Evolutionary conservation across 2,888 invertebrate species (phyloP), one percentile per base, ranked within the genome.

Genomic region (Morpho deidamia): DNA sequence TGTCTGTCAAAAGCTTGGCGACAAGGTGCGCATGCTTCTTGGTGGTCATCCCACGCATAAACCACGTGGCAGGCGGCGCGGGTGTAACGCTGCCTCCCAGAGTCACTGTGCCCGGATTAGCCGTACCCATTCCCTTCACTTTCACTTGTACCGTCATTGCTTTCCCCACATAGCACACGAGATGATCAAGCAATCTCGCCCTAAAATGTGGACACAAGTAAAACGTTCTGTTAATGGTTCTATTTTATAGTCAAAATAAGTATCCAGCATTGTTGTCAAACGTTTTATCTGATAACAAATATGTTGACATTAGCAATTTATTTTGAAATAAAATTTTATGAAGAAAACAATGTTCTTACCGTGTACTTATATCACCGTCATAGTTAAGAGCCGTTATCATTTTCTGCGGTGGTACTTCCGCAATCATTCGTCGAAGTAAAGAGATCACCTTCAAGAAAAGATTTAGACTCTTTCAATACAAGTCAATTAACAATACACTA

Each of bases 111-210:
- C 65, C 67, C 0, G 79, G 72, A 2, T 68, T 74, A 5, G 81
- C 72, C 0, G 83, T 78, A 3, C 75, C 71, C 0, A 68, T 61
- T 0, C 88, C 88, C 56, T 88, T 88, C 48, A 85, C 92, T 83
- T 97, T 97, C 12, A 97, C 94, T 83, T 98, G 98, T 1, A 98
- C 93, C 2, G 95, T 95, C 57, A 99, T 86, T 0, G 97, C 94
- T 82, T 98, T 99, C 37, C 97, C 96, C 58, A 99, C 94, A 63
- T 97, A 96, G 60, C 96, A 94, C 54, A 98, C 87, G 69, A 99
- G 94, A 53, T 98, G 96, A 71, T 98, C 98, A 53, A 98, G 83
- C 54, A 98, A 92, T 2, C 97, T 96, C 38, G 94, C 83, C 44
- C 94, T 94, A 2, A 23, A 23, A 23, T 5, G 23, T 23, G 23